Evolutionary conservation across 1,140 invertebrate genomes (phyloP).

Genomic region (Calephelis nemesis): DNA sequence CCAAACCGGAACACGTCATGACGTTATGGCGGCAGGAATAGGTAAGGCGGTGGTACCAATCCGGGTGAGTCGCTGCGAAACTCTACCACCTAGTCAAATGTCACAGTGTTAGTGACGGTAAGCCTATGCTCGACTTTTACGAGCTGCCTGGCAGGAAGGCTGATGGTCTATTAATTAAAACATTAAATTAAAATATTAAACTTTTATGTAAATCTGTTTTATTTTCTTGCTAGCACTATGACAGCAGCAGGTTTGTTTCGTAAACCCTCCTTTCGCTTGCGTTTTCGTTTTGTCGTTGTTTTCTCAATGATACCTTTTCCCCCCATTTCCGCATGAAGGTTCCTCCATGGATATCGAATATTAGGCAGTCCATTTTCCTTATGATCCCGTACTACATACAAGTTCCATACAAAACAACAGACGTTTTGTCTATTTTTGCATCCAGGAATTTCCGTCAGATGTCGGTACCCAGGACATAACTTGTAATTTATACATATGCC

Average conservation of each 20-base stretch:
- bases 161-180: too few species aligned
- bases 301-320: conserved; percentile 49
- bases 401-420: conserved; percentile 66
- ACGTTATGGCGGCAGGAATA: too few species aligned
- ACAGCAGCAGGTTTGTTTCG: neutral
- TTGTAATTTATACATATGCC: conserved; percentile 59
- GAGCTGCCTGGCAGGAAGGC: too few species aligned
- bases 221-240: neutral
- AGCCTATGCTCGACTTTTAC: too few species aligned
- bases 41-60: too few species aligned
- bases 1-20: too few species aligned
- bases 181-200: too few species aligned
- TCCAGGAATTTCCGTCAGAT: conserved; percentile 55
- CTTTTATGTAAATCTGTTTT: too few species aligned
- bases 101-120: too few species aligned
- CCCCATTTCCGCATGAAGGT: conserved; percentile 38
- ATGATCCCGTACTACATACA: conserved; percentile 48
- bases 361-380: conserved; percentile 46
- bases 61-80: too few species aligned
- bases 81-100: too few species aligned
- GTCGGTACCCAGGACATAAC: conserved; percentile 48
- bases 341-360: conserved; percentile 49
- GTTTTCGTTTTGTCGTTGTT: conserved; percentile 34
- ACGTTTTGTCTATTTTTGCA: conserved; percentile 59
- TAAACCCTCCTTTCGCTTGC: conserved; percentile 23